phyloP scores from a whole-genome alignment of 2,797 vertebrate genomes.

The Bradypodion pumilum region DNA sequence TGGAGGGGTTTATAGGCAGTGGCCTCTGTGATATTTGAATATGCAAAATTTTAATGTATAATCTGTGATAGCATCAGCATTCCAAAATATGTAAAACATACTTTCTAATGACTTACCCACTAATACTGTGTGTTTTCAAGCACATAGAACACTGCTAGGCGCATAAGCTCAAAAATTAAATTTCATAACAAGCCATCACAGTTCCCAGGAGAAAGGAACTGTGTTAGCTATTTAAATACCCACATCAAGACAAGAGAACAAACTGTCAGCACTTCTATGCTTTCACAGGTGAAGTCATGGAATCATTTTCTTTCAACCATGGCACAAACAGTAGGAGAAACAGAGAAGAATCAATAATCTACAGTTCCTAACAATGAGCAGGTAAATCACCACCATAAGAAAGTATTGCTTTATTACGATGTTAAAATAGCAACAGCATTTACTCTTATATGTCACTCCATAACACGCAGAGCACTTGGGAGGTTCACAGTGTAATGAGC shows the following conservation, averaged over 20 bases:
- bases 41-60: background rate
- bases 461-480: too few species aligned
- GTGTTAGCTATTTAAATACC: background rate
- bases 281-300: slow-evolving; percentile 34
- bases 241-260: slow-evolving; percentile 32
- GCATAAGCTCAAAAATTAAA: background rate
- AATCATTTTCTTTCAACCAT: slow-evolving; percentile 3
- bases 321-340: slow-evolving; percentile 9
- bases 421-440: too few species aligned
- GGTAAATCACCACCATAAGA: background rate
- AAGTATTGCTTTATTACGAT: background rate
- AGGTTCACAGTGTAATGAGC: too few species aligned
- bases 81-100: background rate
- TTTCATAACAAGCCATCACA: slow-evolving; percentile 33
- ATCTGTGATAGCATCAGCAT: background rate
- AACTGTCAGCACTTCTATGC: slow-evolving; percentile 39
- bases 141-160: background rate
- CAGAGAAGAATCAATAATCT: slow-evolving; percentile 8
- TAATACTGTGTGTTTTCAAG: background rate
- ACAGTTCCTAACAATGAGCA: background rate
- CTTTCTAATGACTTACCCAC: slow-evolving; percentile 27
- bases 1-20: background rate
- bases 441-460: too few species aligned
- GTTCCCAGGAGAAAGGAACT: slow-evolving; percentile 25
- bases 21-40: background rate